Evolutionary conservation across 1,140 invertebrate species (phyloP), one percentile per base, ranked within the genome.

Genomic region (Chymomyza costata): DNA sequence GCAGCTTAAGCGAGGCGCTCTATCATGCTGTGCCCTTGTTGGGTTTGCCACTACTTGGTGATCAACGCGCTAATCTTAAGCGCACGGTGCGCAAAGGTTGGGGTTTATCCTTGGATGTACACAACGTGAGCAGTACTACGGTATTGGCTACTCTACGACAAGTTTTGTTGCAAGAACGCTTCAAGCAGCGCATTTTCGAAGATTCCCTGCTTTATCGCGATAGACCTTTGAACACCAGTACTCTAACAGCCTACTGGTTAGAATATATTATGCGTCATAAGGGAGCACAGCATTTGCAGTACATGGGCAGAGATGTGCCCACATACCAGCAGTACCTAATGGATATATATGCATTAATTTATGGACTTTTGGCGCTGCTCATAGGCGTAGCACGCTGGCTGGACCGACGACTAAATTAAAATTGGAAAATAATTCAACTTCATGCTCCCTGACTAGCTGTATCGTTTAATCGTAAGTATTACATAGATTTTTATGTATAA

Each of bases 11-110:
- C 58, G 93, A 94, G 85, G 89, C 92, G 1, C 68, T 93, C 1
- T 90, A 90, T 80, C 88, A 90, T 64, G 90, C 89, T 59, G 88
- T 92, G 3, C 93, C 93, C 3, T 87, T 93, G 28, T 82, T 94
- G 21, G 91, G 89, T 0, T 83, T 93, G 43, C 92, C 93, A 7
- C 74, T 93, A 25, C 87, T 90, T 31, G 87, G 87, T 2, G 91
- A 92, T 71, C 91, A 93, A 65, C 84, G 66, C 2, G 85, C 85
- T 2, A 91, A 91, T 65, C 69, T 88, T n/a, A 65, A 76, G 1
- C 85, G 84, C 45, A 81, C 86, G 11, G 59, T 86, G 14, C 38
- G 81, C 1, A 82, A 74, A 2, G 87, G 87, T 0, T 87, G 85
- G 46, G 89, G 87, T 17, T 62, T 87, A 35, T 69, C 11, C 0